Percentiles rank a stretch among this genome's conserved stretches.
Evolutionary conservation across 2,797 vertebrate genomes (phyloP).

Genomic region (Parauchenoglanis ngamensis): DNA sequence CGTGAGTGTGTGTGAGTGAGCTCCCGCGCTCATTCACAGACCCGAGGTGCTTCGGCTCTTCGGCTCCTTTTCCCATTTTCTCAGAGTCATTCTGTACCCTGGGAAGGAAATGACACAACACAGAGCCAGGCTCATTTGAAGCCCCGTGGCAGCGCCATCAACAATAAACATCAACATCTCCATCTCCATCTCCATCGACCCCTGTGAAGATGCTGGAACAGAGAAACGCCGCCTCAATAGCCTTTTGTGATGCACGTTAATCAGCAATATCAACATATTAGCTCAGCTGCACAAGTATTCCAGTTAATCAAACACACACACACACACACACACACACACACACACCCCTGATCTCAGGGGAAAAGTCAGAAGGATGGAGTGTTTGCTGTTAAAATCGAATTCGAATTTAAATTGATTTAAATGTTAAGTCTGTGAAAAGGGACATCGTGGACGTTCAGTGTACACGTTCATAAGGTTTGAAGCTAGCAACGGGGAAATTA

Average conservation of each 20-base stretch:
- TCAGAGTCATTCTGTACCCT: slow-evolving; percentile 67
- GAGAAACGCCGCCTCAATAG: background rate
- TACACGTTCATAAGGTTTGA: too few species aligned
- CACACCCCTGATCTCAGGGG: background rate
- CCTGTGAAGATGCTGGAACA: slow-evolving; percentile 34
- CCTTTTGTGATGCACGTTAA: slow-evolving; percentile 22
- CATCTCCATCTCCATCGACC: background rate
- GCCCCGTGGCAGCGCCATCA: slow-evolving; percentile 43
- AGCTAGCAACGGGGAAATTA: too few species aligned
- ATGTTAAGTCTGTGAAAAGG: background rate
- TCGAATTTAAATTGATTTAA: background rate
- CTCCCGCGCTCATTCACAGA: slow-evolving; percentile 65
- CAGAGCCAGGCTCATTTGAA: slow-evolving; percentile 69
- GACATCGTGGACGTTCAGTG: background rate
- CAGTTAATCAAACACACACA: slow-evolving; percentile 26
- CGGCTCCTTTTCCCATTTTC: slow-evolving; percentile 71
- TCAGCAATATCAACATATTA: slow-evolving; percentile 43
- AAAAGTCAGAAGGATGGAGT: background rate
- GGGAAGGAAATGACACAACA: slow-evolving; percentile 79
- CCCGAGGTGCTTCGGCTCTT: slow-evolving; percentile 53
- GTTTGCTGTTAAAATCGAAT: background rate
- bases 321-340: background rate
- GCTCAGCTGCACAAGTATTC: slow-evolving; percentile 26
- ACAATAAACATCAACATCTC: background rate
- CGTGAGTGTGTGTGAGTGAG: slow-evolving; percentile 56